These are phyloP conservation scores for Anastatus disparis DNA, from an alignment of 1,140 invertebrate genomes.

Conservation along the genomic window DNA sequence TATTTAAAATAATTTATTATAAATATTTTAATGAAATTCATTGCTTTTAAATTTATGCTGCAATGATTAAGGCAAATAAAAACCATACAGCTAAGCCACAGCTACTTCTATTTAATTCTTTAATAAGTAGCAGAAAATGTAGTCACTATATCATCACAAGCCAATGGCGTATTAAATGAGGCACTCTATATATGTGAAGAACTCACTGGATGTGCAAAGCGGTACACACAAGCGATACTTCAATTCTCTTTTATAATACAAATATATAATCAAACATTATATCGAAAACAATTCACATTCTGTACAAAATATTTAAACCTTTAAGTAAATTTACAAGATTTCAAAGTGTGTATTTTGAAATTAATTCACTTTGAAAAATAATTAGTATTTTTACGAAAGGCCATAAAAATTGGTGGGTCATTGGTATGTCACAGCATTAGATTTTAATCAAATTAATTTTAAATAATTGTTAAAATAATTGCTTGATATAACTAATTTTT, in stretches of 20 bases:
- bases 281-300: conserved; percentile 4
- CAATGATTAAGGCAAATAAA: conserved; percentile 53
- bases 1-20: neutral
- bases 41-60: conserved; percentile 41
- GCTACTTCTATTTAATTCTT: neutral
- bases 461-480: too few relatives aligned
- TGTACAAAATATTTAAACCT: conserved; percentile 27
- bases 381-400: neutral
- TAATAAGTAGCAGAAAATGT: neutral
- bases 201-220: conserved; percentile 43
- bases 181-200: conserved; percentile 54
- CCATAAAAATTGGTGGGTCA: neutral
- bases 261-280: conserved; percentile 39
- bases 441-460: neutral
- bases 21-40: conserved; percentile 17
- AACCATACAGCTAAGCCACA: conserved; percentile 47
- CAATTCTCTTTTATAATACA: conserved; percentile 16
- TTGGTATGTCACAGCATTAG: conserved; percentile 1
- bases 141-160: conserved; percentile 51
- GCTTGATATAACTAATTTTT: too few relatives aligned
- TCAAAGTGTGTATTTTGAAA: neutral
- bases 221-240: conserved; percentile 6
- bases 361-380: neutral
- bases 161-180: conserved; percentile 46
- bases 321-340: conserved; percentile 2